A percentile compares a stretch with the other conserved stretches of the same genome.
Conservation (phyloP, 2,113 vertebrate species). For the Xyliphius kryptos region DNA sequence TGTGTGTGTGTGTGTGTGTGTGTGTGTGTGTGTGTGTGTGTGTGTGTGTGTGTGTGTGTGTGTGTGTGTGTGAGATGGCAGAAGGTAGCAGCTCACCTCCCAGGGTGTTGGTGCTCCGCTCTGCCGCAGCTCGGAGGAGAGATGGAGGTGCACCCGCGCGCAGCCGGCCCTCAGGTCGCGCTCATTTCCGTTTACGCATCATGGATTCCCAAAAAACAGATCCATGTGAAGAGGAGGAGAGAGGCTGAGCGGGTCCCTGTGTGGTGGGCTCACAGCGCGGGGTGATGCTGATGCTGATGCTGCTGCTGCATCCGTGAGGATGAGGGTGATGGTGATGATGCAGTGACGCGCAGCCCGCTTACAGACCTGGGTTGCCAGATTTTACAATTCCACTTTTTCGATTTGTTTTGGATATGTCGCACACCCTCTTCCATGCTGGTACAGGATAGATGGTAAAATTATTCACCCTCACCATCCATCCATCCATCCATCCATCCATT, state of each 20-base stretch:
- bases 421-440: too few species aligned
- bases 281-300: slow-evolving; percentile 4
- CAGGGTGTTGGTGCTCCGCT: slow-evolving; percentile 28
- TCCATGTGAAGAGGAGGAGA: not conserved
- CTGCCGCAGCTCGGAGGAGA: slow-evolving; percentile 26
- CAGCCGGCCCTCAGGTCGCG: slow-evolving; percentile 21
- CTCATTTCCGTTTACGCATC: slow-evolving; percentile 36
- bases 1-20: too few species aligned
- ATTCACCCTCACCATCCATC: too few species aligned
- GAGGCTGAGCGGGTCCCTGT: not conserved
- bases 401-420: not conserved
- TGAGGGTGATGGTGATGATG: slow-evolving; percentile 25
- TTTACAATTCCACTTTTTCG: not conserved
- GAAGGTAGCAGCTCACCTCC: slow-evolving; percentile 24
- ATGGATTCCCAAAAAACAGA: not conserved
- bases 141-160: slow-evolving; percentile 21
- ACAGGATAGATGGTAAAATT: too few species aligned
- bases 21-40: too few species aligned
- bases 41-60: too few species aligned
- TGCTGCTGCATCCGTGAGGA: not conserved
- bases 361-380: not conserved
- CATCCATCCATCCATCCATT: too few species aligned
- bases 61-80: not conserved
- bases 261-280: not conserved
- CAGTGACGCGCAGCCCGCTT: slow-evolving; percentile 6